Evolutionary conservation across 2,113 vertebrate genomes (phyloP).

Genomic region (Zeus faber): DNA sequence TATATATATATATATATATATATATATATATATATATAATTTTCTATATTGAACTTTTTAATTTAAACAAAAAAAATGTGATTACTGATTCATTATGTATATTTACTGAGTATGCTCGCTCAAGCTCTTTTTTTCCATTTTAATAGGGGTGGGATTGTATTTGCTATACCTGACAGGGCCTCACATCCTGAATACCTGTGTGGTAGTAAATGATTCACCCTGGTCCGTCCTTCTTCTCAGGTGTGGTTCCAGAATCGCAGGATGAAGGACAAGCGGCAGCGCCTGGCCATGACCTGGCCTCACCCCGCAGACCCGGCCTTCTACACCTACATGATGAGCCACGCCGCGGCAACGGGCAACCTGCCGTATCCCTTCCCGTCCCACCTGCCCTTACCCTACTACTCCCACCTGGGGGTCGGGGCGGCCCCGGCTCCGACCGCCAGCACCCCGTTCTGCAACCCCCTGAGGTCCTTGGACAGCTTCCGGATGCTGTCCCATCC

Average conservation of each 20-base stretch:
- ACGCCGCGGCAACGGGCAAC: slow-evolving; percentile 93
- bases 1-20: no score
- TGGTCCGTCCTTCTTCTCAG: slow-evolving; percentile 72
- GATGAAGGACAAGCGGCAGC: slow-evolving; percentile 98
- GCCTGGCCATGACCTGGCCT: slow-evolving; percentile 97
- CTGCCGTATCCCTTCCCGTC: slow-evolving; percentile 95
- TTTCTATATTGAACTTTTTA: no score
- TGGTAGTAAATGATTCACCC: slow-evolving; percentile 55
- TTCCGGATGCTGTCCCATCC: slow-evolving; percentile 94
- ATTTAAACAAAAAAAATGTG: no score
- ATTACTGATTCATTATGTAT: no score
- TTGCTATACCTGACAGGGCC: no score
- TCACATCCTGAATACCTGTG: no score
- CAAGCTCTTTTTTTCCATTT: no score
- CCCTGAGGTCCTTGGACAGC: slow-evolving; percentile 91
- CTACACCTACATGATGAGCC: slow-evolving; percentile 99
- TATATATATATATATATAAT: no score
- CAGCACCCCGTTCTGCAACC: slow-evolving; percentile 82
- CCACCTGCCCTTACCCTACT: slow-evolving; percentile 95
- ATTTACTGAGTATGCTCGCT: no score
- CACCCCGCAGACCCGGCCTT: slow-evolving; percentile 97
- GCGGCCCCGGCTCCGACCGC: slow-evolving; percentile 77
- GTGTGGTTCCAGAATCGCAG: slow-evolving; percentile 99
- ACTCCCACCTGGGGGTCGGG: slow-evolving; percentile 89
- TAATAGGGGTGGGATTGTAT: no score